Percentiles rank a stretch among this genome's conserved stretches.
phyloP scores from a whole-genome alignment of 2,113 vertebrate genomes.

The Morone saxatilis region DNA sequence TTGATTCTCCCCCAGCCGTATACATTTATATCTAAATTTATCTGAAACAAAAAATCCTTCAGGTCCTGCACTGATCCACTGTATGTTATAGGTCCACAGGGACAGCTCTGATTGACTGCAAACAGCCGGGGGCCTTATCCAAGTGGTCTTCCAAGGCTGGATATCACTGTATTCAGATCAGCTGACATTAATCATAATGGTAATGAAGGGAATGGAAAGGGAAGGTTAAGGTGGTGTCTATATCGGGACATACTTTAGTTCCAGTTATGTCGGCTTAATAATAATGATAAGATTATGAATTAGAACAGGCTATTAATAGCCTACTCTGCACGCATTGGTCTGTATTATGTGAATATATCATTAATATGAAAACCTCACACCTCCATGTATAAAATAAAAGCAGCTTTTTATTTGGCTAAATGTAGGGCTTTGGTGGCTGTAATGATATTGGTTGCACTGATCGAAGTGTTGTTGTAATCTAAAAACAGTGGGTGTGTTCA shows the following conservation, averaged over 20 bases:
- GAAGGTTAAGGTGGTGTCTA: background rate
- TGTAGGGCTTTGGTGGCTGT: background rate
- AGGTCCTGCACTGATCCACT: background rate
- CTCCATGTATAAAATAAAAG: background rate
- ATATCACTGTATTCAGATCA: background rate
- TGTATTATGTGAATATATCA: background rate
- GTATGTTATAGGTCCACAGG: background rate
- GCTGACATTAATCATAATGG: background rate
- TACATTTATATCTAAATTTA: background rate
- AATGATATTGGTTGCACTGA: background rate
- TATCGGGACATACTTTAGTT: background rate
- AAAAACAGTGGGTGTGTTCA: conserved; percentile 13
- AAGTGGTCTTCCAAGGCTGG: background rate
- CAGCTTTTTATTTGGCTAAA: conserved; percentile 2
- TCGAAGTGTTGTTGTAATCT: conserved; percentile 15
- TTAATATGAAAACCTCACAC: background rate
- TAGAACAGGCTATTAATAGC: background rate
- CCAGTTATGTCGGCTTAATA: background rate
- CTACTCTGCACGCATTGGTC: background rate
- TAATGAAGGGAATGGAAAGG: background rate
- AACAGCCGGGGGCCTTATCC: background rate
- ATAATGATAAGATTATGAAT: background rate
- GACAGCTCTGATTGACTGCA: conserved; percentile 2
- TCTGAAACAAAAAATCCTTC: background rate
- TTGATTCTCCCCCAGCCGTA: background rate